These are phyloP conservation scores for Ammodytes dubius DNA, from an alignment of 2,113 vertebrate species.

Conservation along the genomic window DNA sequence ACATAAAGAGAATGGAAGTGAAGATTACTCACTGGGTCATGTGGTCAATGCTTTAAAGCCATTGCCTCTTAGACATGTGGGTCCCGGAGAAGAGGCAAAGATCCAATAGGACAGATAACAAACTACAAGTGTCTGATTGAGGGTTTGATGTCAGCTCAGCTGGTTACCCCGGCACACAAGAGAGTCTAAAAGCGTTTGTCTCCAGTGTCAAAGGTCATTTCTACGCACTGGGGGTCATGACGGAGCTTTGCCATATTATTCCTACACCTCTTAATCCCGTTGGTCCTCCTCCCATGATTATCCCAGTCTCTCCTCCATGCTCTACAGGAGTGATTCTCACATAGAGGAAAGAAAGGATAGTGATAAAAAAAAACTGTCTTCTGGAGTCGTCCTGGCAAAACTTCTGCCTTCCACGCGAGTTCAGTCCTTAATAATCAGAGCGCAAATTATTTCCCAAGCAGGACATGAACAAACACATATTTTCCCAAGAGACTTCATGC, in stretches of 20 bases:
- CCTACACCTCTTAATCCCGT: conserved; percentile 33
- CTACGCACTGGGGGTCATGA: conserved; percentile 28
- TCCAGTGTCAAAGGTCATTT: conserved; percentile 74
- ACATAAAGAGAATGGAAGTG: background rate
- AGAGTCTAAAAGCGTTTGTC: conserved; percentile 32
- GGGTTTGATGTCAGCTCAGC: conserved; percentile 69
- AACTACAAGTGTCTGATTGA: conserved; percentile 10
- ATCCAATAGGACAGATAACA: background rate
- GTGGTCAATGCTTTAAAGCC: conserved; percentile 34
- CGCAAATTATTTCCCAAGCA: background rate
- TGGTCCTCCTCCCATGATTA: conserved; percentile 48
- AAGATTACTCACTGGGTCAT: conserved; percentile 56
- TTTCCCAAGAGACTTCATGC: conserved; percentile 3
- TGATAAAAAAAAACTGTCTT: background rate
- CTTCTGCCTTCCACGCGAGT: conserved; percentile 21
- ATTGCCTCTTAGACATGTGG: conserved; percentile 26
- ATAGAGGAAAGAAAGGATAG: background rate
- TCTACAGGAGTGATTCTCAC: background rate
- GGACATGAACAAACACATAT: background rate
- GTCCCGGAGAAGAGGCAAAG: conserved; percentile 16
- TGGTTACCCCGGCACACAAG: background rate
- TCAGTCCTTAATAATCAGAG: conserved; percentile 20
- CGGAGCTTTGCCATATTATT: conserved; percentile 53
- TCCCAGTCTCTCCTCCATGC: conserved; percentile 47
- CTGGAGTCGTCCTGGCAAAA: conserved; percentile 29